Percentiles rank a stretch among this genome's conserved stretches.
These are phyloP conservation scores for Gila robusta DNA, from an alignment of 2,797 vertebrate species.

Conservation along the genomic window DNA sequence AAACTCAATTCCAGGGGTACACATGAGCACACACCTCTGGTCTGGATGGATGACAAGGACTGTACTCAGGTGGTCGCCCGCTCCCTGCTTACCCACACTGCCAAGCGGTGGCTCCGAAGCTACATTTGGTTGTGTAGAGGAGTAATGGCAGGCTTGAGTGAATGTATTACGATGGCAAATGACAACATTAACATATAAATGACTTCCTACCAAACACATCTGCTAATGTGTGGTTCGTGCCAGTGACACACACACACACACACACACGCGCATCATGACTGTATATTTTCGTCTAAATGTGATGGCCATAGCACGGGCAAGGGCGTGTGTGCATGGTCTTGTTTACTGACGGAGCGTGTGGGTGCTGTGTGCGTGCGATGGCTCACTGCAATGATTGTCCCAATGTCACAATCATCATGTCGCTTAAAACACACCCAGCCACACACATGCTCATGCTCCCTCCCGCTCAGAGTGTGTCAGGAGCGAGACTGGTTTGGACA, in stretches of 20 bases:
- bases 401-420: conserved; percentile 69
- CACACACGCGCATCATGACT: conserved; percentile 2
- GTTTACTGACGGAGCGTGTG: conserved; percentile 30
- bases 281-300: conserved; percentile 32
- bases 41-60: conserved; percentile 47
- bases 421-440: conserved; percentile 66
- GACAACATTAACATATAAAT: conserved; percentile 88
- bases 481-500: conserved; percentile 57
- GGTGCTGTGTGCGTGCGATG: conserved; percentile 31
- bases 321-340: conserved; percentile 35
- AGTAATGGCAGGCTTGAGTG: conserved; percentile 64
- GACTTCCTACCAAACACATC: conserved; percentile 82
- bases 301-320: conserved; percentile 34
- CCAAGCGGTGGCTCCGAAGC: conserved; percentile 62
- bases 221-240: conserved; percentile 76
- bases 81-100: conserved; percentile 58
- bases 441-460: conserved; percentile 61
- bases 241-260: conserved; percentile 45
- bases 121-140: conserved; percentile 76
- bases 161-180: conserved; percentile 84
- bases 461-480: conserved; percentile 29
- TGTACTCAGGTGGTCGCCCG: conserved; percentile 52
- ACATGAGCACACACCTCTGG: conserved; percentile 34
- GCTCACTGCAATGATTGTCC: conserved; percentile 37
- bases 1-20: conserved; percentile 57